phyloP scores from a whole-genome alignment of 64 coral and sea anemone genomes.

The Trachythela sp. region DNA sequence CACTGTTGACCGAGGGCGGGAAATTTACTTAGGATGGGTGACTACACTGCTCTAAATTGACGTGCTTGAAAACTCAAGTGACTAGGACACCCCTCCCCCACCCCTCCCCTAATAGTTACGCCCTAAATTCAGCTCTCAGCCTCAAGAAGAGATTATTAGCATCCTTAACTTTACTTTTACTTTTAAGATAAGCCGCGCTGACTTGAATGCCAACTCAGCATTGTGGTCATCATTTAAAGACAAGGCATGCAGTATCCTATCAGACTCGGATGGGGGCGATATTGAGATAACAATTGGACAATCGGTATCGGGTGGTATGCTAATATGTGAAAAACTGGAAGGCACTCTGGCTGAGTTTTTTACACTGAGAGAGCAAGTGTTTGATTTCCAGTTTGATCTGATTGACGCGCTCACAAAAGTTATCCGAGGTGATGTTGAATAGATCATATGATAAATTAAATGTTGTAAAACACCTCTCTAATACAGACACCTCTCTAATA shows the following conservation, averaged over 20 bases:
- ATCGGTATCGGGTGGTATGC: conserved; percentile 11
- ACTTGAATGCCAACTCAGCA: conserved; percentile 18
- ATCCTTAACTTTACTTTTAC: too few species aligned
- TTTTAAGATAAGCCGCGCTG: background rate
- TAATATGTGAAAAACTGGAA: conserved; percentile 49
- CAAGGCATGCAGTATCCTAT: conserved; percentile 26
- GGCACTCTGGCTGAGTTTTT: conserved; percentile 53
- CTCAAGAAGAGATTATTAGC: too few species aligned
- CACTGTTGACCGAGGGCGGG: too few species aligned
- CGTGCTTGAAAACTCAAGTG: too few species aligned
- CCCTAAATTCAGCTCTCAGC: too few species aligned
- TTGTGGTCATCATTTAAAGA: conserved; percentile 47
- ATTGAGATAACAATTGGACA: background rate
- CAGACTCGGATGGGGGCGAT: background rate
- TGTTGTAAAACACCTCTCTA: too few species aligned
- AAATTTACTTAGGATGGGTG: too few species aligned
- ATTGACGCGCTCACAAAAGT: conserved; percentile 47
- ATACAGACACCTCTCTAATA: too few species aligned
- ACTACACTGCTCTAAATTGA: too few species aligned
- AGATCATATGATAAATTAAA: too few species aligned
- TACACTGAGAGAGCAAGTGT: conserved; percentile 43
- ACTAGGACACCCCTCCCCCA: too few species aligned
- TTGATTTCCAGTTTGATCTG: conserved; percentile 63
- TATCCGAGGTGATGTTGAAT: conserved; percentile 13
- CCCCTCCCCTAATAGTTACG: too few species aligned